Base-by-base conservation (phyloP, 2,888 invertebrate genomes). In the Lampropteryx suffumata region DNA sequence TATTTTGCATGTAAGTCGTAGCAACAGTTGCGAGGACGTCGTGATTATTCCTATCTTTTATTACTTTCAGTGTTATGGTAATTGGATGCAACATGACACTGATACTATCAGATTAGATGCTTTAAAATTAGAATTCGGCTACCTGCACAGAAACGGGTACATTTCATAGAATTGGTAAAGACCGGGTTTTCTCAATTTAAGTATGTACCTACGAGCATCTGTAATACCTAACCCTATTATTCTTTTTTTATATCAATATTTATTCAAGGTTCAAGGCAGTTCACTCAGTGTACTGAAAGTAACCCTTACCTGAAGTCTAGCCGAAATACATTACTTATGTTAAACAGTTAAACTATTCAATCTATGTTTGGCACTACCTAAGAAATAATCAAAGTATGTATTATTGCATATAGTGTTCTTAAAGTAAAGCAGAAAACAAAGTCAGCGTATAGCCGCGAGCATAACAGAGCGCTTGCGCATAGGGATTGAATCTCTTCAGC, bases 21-120 rank as follows among this genome's bases (percentile, higher is more conserved):
- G 67, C 70, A 70, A 69, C 71, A 70, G 76, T 69, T 69, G 73
- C 69, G 73, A 78, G 73, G 75, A 70, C 78, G 72, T 75, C 78
- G 73, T 75, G 79, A 73, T 79, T 76, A 76, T 83, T 80, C 73
- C 73, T 73, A 69, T 71, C 78, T 77, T 81, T 81, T 84, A 83
- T 81, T 77, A 73, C 72, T 53, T 53, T 56, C 71, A 81, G 70
- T 89, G 84, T 89, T 81, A 90, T 89, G 90, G 64, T 84, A 89
- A 90, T 88, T 56, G 58, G 46, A 58, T 72, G 89, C 81, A 88
- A 88, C 78, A 78, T 82, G 89, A 90, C 83, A 88, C 89, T 80
- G 84, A 84, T 89, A 36, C 36, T 26, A 90, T 89, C 86, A 80
- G 89, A 89, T 89, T 84, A 79, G 67, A 68, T 72, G 73, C 74